Base-by-base conservation (phyloP, 23 tunicate genomes). In the Diplosoma virens region DNA sequence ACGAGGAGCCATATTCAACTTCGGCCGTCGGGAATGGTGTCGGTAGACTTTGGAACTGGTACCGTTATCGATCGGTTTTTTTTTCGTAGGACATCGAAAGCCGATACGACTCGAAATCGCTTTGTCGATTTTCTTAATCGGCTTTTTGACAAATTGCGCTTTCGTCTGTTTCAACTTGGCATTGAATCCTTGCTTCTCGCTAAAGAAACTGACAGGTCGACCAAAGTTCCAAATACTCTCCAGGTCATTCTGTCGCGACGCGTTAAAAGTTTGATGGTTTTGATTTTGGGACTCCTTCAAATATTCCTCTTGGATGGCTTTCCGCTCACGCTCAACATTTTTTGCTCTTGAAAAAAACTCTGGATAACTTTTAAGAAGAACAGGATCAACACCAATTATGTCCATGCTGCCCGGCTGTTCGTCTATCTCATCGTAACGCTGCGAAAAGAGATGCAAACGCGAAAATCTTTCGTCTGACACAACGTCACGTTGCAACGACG, bases 381-480 rank as follows among this genome's bases (percentile, higher is more conserved):
- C 4, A n/a, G 55, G 70, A 17, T 76, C 25, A 7, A 76, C 81
- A 22, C 69, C 3, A 1, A 76, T 36, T 9, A 76, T 6, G 81
- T 76, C 81, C 29, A 76, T 36, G 6, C 55, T 33, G 54, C 81
- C 58, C 0, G 69, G 81, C 55, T 76, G 81, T 23, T 76, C 37
- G 34, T 76, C 81, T 2, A 76, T 33, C 25, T 59, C 67, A n/a
- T 76, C 69, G 18, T 30, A 60, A 22, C 31, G 34, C 66, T 76
- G 81, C 55, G 69, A 54, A 21, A 76, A 76, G 9, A 76, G 56
- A 14, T 21, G 54, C 1, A 70, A 55, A 3, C 26, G 23, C 47
- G 59, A 0, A 26, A 54, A 17, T 2, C 25, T 11, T 11, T 71
- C 77, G n/a, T 29, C 32, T 20, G n/a, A n/a, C n/a, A n/a, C n/a